A percentile compares a stretch with the other conserved stretches of the same genome.
phyloP scores from a whole-genome alignment of 2,888 invertebrate species.

The Diabrotica balteata region DNA sequence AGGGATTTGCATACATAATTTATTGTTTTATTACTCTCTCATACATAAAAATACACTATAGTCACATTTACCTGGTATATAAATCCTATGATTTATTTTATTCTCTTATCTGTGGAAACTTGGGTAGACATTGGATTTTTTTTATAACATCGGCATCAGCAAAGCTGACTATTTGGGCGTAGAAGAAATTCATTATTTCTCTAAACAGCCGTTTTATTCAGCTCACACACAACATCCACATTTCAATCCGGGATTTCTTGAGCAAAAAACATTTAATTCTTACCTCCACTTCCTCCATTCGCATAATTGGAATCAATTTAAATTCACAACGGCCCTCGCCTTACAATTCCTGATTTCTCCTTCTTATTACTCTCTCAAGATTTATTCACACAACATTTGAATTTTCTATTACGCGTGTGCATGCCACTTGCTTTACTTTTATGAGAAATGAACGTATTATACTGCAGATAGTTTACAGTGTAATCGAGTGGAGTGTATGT shows the following conservation, averaged over 20 bases:
- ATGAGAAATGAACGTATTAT: too few species aligned
- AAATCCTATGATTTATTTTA: too few species aligned
- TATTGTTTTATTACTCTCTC: too few species aligned
- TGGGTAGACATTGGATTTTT: too few species aligned
- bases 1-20: too few species aligned
- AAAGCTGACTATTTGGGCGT: not conserved
- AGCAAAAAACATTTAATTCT: constrained; percentile 25
- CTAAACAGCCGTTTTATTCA: constrained; percentile 11
- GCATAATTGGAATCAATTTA: constrained; percentile 36
- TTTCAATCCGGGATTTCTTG: constrained; percentile 9
- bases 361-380: constrained; percentile 35
- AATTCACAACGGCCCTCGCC: constrained; percentile 35
- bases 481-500: too few species aligned
- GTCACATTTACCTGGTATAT: too few species aligned
- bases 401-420: constrained; percentile 13
- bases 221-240: constrained; percentile 16
- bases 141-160: too few species aligned
- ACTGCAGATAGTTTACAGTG: too few species aligned
- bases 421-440: not conserved
- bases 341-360: constrained; percentile 34
- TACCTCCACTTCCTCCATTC: constrained; percentile 23
- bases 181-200: constrained; percentile 9
- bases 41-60: too few species aligned
- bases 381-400: constrained; percentile 37
- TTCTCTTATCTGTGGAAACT: too few species aligned